A percentile compares a stretch with the other conserved stretches of the same genome.
These are phyloP conservation scores for Dunckerocampus dactyliophorus DNA, from an alignment of 2,113 vertebrate species.

Conservation along the genomic window DNA sequence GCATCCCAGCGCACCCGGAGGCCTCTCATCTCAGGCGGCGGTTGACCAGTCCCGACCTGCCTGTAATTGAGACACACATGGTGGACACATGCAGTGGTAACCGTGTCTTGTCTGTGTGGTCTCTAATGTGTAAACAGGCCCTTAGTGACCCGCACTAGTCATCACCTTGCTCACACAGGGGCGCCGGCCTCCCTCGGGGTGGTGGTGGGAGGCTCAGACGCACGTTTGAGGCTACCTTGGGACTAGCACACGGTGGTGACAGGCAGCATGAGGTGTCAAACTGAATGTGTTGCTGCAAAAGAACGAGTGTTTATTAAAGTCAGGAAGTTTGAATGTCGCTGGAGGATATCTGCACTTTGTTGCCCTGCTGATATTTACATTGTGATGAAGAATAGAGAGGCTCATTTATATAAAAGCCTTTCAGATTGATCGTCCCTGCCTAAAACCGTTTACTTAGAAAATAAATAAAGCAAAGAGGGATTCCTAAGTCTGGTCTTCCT, in stretches of 20 bases:
- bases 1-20: neutral
- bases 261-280: conserved; percentile 14
- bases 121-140: conserved; percentile 66
- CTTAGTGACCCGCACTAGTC: conserved; percentile 58
- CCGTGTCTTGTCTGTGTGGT: conserved; percentile 67
- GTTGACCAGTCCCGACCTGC: conserved; percentile 38
- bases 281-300: neutral
- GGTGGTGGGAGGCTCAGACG: conserved; percentile 26
- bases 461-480: conserved; percentile 53
- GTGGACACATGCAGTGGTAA: conserved; percentile 55
- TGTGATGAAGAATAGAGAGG: conserved; percentile 31
- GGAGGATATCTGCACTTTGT: conserved; percentile 42
- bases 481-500: conserved; percentile 26
- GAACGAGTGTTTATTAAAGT: conserved; percentile 15
- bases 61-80: conserved; percentile 67
- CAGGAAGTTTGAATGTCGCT: conserved; percentile 37
- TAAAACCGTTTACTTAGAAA: conserved; percentile 54
- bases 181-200: conserved; percentile 29
- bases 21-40: conserved; percentile 28
- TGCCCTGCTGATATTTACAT: conserved; percentile 37
- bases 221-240: conserved; percentile 14
- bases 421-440: conserved; percentile 35
- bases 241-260: conserved; percentile 40
- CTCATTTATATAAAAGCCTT: conserved; percentile 38
- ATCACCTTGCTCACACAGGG: conserved; percentile 53